Percentiles rank a stretch among this genome's conserved stretches.
Conservation (phyloP, 2,113 vertebrate species). For the Ibidorhyncha struthersii region DNA sequence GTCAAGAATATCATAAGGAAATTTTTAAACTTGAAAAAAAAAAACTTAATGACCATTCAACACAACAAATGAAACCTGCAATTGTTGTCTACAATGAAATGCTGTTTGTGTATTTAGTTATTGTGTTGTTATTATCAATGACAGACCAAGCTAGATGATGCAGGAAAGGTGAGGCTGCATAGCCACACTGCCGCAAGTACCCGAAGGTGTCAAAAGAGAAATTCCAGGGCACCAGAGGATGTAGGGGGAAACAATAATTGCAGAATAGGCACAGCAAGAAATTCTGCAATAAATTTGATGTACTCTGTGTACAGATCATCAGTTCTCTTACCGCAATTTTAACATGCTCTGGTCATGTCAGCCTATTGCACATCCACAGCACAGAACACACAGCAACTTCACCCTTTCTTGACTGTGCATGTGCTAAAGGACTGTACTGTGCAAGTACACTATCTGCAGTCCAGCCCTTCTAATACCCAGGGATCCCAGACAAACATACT, state of each 20-base stretch:
- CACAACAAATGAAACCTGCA: not conserved
- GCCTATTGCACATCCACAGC: not conserved
- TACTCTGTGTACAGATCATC: not conserved
- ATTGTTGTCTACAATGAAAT: not conserved
- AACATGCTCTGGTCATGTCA: not conserved
- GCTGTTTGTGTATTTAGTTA: not conserved
- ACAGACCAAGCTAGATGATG: not conserved
- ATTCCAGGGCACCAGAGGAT: not conserved
- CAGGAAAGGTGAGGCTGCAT: not conserved
- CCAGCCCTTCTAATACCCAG: not conserved
- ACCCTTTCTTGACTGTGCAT: not conserved
- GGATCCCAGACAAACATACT: not conserved
- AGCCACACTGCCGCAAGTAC: not conserved
- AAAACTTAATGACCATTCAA: not conserved
- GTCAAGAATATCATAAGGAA: not conserved
- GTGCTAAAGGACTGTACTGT: not conserved
- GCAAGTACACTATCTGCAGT: not conserved
- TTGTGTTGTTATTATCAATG: not conserved
- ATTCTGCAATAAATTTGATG: not conserved
- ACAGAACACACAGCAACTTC: not conserved
- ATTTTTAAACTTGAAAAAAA: not conserved
- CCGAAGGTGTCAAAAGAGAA: not conserved
- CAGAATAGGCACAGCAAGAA: not conserved
- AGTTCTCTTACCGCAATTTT: not conserved
- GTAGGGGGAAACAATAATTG: accelerated